A percentile compares a stretch with the other conserved stretches of the same genome.
Evolutionary conservation across 2,797 vertebrate genomes (phyloP).

Genomic region (Pangasius mekongensis): DNA sequence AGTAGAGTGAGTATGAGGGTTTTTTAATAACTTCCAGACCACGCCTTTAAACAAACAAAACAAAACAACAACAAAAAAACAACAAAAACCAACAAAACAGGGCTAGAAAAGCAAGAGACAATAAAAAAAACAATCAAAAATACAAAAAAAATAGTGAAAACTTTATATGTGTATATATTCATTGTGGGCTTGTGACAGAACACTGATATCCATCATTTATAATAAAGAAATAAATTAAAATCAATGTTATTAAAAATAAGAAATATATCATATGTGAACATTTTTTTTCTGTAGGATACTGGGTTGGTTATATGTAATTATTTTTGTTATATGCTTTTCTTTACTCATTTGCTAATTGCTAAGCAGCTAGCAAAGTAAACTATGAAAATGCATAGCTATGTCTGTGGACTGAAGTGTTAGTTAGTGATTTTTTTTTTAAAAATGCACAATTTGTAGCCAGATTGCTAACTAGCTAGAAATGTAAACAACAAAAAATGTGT

Average conservation of each 20-base stretch:
- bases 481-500: neutral
- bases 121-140: neutral
- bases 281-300: no score
- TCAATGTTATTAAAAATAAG: no score
- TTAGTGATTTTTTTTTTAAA: no score
- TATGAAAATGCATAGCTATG: neutral
- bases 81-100: no score
- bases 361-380: neutral
- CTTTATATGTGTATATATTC: neutral
- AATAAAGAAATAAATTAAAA: neutral
- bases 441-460: neutral
- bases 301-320: no score
- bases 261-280: no score
- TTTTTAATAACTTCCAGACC: neutral
- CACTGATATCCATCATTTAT: neutral
- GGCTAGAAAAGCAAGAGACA: neutral
- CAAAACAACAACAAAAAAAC: no score
- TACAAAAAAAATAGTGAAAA: neutral
- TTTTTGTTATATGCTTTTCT: neutral
- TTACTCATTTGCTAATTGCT: neutral
- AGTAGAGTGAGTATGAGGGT: neutral
- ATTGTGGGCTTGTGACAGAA: no score
- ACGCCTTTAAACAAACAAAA: no score
- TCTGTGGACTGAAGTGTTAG: neutral
- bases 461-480: neutral